These are phyloP conservation scores for Stratiomys singularior DNA, from an alignment of 2,888 invertebrate species.

Conservation along the genomic window DNA sequence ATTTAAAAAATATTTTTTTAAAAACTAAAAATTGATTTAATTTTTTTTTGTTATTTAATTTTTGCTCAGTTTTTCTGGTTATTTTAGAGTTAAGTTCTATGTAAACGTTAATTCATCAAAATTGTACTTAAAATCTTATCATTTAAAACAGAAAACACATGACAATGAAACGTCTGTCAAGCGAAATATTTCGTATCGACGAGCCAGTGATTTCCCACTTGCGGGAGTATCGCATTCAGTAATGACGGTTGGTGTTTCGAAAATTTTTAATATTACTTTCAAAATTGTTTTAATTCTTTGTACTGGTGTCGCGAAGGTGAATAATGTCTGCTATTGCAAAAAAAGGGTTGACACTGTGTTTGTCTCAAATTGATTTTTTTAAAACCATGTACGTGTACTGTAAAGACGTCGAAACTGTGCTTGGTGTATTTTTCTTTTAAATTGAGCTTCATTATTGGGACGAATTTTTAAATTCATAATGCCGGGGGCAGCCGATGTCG, in stretches of 20 bases:
- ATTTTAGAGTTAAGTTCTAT: neutral
- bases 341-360: neutral
- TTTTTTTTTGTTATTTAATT: too few species aligned
- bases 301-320: neutral
- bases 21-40: too few species aligned
- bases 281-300: neutral
- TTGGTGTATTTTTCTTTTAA: too few species aligned
- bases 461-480: too few species aligned
- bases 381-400: too few species aligned
- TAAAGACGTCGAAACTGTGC: too few species aligned
- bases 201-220: slow-evolving; percentile 14
- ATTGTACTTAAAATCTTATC: too few species aligned
- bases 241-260: slow-evolving; percentile 17
- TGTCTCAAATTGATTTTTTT: too few species aligned
- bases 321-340: neutral
- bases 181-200: slow-evolving; percentile 33
- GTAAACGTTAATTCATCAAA: slow-evolving; percentile 8
- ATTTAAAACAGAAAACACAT: slow-evolving; percentile 25
- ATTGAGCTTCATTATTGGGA: too few species aligned
- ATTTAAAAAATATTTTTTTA: too few species aligned
- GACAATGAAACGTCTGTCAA: slow-evolving; percentile 24
- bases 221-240: slow-evolving; percentile 5
- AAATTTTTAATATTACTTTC: neutral
- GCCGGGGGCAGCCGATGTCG: too few species aligned
- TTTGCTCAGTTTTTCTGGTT: neutral